phyloP scores from a whole-genome alignment of 1,140 invertebrate species.

The Neodiprion fabricii region DNA sequence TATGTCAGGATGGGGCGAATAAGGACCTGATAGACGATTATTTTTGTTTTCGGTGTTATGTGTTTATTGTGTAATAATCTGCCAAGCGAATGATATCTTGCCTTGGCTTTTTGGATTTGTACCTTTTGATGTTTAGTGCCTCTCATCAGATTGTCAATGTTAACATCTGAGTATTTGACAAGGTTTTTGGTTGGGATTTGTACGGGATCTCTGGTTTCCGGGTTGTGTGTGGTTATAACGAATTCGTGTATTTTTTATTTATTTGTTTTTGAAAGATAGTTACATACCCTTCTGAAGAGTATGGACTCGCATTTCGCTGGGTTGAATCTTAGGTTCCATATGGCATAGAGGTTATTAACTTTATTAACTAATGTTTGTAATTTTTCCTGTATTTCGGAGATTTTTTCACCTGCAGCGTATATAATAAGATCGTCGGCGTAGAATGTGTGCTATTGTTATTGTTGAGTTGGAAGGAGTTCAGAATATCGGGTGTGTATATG shows the following conservation, averaged over 20 bases:
- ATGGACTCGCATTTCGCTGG: constrained; percentile 23
- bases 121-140: neutral
- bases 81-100: too few relatives aligned
- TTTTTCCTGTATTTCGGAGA: neutral
- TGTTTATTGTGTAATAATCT: neutral
- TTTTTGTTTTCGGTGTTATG: neutral
- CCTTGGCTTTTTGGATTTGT: too few relatives aligned
- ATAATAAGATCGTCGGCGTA: constrained; percentile 25
- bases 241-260: too few relatives aligned
- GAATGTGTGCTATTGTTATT: neutral
- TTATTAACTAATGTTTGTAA: constrained; percentile 10
- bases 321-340: constrained; percentile 23
- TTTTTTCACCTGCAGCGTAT: too few relatives aligned
- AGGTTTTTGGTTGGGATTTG: neutral
- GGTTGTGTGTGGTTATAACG: too few relatives aligned
- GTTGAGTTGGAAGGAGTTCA: constrained; percentile 17
- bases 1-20: neutral
- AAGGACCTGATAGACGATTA: neutral
- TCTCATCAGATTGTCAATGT: neutral
- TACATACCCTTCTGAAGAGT: neutral
- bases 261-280: too few relatives aligned
- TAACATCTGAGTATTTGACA: neutral
- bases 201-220: too few relatives aligned
- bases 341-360: constrained; percentile 11
- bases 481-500: constrained; percentile 25